A percentile compares a stretch with the other conserved stretches of the same genome.
phyloP scores from a whole-genome alignment of 2,888 invertebrate genomes.

The Melanotus villosus region DNA sequence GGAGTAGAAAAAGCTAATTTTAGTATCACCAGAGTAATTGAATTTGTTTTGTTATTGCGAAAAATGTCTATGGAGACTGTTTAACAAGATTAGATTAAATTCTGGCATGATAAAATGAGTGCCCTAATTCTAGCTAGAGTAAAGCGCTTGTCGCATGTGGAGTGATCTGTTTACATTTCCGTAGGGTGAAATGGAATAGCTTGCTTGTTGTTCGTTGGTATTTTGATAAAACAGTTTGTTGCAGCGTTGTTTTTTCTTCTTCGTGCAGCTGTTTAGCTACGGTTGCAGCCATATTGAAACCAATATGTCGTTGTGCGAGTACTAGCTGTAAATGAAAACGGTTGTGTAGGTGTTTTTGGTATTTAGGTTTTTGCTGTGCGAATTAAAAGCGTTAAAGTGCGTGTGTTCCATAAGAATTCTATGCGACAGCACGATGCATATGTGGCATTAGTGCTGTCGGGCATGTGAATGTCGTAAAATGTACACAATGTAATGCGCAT shows the following conservation, averaged over 20 bases:
- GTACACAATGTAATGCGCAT: slow-evolving; percentile 35
- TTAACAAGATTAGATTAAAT: too few relatives aligned
- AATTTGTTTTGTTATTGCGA: too few relatives aligned
- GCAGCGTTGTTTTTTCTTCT: slow-evolving; percentile 29
- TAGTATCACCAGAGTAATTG: too few relatives aligned
- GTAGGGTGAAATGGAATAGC: slow-evolving; percentile 5
- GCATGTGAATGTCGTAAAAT: slow-evolving; percentile 9
- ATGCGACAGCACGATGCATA: not conserved
- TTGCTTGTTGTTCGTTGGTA: too few relatives aligned
- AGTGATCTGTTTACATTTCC: slow-evolving; percentile 17
- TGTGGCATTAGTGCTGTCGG: not conserved
- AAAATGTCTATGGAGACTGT: too few relatives aligned
- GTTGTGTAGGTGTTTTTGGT: too few relatives aligned
- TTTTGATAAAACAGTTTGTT: slow-evolving; percentile 14
- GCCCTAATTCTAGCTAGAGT: not conserved
- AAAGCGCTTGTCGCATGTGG: not conserved
- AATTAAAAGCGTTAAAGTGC: too few relatives aligned
- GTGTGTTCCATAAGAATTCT: too few relatives aligned
- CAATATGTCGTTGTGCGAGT: slow-evolving; percentile 19
- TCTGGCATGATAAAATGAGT: too few relatives aligned
- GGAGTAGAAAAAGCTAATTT: too few relatives aligned
- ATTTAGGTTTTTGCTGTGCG: slow-evolving; percentile 1
- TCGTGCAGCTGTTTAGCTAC: slow-evolving; percentile 45
- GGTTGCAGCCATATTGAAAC: too few relatives aligned
- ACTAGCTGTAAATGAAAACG: slow-evolving; percentile 5